These are phyloP conservation scores for Caenorhabditis doughertyi DNA, from an alignment of 2,888 invertebrate genomes.

Conservation along the genomic window DNA sequence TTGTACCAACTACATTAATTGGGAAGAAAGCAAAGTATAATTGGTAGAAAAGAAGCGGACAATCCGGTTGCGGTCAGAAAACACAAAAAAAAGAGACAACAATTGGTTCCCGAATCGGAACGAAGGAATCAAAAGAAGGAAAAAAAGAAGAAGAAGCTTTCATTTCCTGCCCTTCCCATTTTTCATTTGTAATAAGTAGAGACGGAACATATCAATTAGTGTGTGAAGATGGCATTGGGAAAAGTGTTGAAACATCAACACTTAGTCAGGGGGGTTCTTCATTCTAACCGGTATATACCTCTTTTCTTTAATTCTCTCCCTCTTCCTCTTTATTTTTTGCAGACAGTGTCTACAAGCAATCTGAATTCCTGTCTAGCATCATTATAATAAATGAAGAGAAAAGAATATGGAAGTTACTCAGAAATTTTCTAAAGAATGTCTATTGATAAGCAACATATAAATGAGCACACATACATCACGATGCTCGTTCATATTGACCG, in stretches of 20 bases:
- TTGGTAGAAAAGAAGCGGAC: constrained; percentile 1
- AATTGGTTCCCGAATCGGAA: constrained; percentile 61
- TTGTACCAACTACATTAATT: constrained; percentile 27
- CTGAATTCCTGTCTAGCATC: constrained; percentile 34
- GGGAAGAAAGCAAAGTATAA: constrained; percentile 47
- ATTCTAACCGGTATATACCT: constrained; percentile 35
- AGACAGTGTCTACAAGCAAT: constrained; percentile 37
- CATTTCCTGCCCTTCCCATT: constrained; percentile 17
- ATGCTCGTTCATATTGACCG: constrained; percentile 26
- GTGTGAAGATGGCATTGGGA: constrained; percentile 23
- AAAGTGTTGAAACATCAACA: constrained; percentile 45
- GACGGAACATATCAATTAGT: constrained; percentile 46
- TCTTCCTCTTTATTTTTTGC: background rate
- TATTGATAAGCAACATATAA: constrained; percentile 26
- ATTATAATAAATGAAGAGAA: background rate
- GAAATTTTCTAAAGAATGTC: constrained; percentile 11
- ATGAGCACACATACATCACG: constrained; percentile 34
- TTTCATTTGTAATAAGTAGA: constrained; percentile 25
- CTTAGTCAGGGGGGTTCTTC: constrained; percentile 16
- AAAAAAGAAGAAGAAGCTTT: constrained; percentile 15
- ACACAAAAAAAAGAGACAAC: constrained; percentile 19
- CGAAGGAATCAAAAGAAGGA: constrained; percentile 9
- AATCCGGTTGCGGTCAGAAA: constrained; percentile 52
- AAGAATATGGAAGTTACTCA: constrained; percentile 10
- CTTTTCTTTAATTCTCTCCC: background rate